Evolutionary conservation across 2,113 vertebrate genomes (phyloP).

Genomic region (Grantiella picta): DNA sequence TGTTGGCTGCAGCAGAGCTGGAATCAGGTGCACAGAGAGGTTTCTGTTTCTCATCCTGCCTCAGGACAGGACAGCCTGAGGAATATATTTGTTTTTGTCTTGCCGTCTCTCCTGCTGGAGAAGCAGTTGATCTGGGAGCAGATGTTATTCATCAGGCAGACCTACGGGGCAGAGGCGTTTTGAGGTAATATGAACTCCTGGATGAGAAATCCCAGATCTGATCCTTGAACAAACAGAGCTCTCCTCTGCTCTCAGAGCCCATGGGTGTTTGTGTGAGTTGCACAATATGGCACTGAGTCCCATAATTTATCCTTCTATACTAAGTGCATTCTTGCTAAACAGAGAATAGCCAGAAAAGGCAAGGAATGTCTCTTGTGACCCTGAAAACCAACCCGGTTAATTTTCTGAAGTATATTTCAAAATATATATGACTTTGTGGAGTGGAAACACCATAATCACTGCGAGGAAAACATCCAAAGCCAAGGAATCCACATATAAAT

Average conservation of each 20-base stretch:
- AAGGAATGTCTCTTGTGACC: not conserved
- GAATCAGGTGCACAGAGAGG: not conserved
- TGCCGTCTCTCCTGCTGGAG: not conserved
- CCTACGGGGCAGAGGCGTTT: not conserved
- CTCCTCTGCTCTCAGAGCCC: not conserved
- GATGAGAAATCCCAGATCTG: slow-evolving; percentile 47
- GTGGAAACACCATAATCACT: not conserved
- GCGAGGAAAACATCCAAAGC: not conserved
- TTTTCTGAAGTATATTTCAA: not conserved
- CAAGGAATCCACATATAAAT: not conserved
- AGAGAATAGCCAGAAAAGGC: slow-evolving; percentile 2
- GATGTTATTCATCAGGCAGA: slow-evolving; percentile 24
- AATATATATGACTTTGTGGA: not conserved
- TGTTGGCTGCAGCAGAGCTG: not conserved
- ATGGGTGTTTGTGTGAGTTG: not conserved
- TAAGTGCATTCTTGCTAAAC: not conserved
- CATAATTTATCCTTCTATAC: not conserved
- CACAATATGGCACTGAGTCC: not conserved
- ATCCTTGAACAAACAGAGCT: slow-evolving; percentile 32
- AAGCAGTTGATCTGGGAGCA: not conserved
- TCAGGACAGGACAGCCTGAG: not conserved
- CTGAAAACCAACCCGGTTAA: not conserved
- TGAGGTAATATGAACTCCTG: not conserved
- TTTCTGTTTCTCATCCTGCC: not conserved
- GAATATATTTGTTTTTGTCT: not conserved